Conservation (phyloP, 2,113 vertebrate species). For the Arvicanthis niloticus region DNA sequence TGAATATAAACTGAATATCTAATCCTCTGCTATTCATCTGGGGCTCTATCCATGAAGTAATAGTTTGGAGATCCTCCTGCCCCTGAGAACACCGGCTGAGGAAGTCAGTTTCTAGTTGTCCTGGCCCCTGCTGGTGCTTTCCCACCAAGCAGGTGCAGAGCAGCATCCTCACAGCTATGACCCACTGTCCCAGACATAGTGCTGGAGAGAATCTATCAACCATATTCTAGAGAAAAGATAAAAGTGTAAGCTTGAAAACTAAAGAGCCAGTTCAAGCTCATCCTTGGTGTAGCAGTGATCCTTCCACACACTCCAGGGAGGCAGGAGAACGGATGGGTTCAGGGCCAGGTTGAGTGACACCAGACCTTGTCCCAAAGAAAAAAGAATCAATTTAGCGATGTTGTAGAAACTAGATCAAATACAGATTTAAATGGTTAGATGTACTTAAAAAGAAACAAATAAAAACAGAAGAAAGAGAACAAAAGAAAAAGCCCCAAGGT, state of each 20-base stretch:
- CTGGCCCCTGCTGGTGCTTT: background rate
- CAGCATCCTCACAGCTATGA: background rate
- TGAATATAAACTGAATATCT: background rate
- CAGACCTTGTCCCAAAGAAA: background rate
- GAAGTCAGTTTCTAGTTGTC: background rate
- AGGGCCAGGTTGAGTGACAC: background rate
- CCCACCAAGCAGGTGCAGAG: background rate
- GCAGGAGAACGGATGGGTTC: background rate
- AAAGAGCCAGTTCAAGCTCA: background rate
- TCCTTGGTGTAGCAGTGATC: accelerated
- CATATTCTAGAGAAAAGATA: background rate
- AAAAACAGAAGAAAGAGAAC: background rate
- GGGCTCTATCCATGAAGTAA: background rate
- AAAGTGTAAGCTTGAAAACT: slow-evolving; percentile 25
- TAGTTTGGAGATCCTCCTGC: background rate
- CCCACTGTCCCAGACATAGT: background rate
- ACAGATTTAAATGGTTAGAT: background rate
- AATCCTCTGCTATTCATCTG: background rate
- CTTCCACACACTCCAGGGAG: background rate
- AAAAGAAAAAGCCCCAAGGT: background rate
- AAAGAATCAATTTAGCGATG: background rate
- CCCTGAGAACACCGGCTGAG: background rate
- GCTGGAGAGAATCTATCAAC: background rate
- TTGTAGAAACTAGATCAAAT: slow-evolving; percentile 24
- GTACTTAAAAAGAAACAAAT: background rate